Evolutionary conservation across 1,140 invertebrate genomes (phyloP), one percentile per base, ranked within the genome.

Genomic region (Radopholus similis): DNA sequence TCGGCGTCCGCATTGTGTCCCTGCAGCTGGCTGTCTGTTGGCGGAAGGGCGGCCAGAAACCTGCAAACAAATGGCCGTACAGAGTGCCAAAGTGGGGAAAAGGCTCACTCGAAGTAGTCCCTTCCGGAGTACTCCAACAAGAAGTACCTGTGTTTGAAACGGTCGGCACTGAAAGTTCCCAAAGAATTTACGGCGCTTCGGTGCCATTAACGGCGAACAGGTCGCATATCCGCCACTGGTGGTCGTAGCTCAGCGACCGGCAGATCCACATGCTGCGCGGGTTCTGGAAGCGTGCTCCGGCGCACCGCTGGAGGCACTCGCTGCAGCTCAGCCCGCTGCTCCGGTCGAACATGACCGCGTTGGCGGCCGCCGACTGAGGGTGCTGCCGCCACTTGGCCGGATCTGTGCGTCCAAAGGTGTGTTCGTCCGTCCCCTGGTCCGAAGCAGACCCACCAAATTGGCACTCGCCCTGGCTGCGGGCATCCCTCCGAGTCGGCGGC

Each of bases 161-260:
- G n/a, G n/a, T n/a, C n/a, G n/a, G n/a, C n/a, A n/a, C n/a, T n/a
- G n/a, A n/a, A n/a, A n/a, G n/a, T n/a, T n/a, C n/a, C n/a, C n/a
- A n/a, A n/a, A n/a, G n/a, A n/a, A n/a, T n/a, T n/a, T n/a, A n/a
- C n/a, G 75, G 75, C 28, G 26, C 49, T 13, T 57, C 47, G 15
- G 53, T 73, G n/a, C 75, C 75, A 57, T 76, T 72, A 18, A 77
- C 54, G 5, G 75, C 76, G 62, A 76, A 77, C n/a, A 77, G 53
- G 65, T 77, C 75, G 60, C 75, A 77, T 32, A 77, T 75, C 40
- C 72, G 64, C 76, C 76, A 77, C 30, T 64, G 53, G 35, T 76
- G 54, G 35, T 77, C 75, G 58, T 78, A 77, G 37, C 75, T 77
- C 21, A 78, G 32, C 18, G 75, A 75, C 23, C 75, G 73, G 40